A percentile compares a stretch with the other conserved stretches of the same genome.
Evolutionary conservation across 2,797 vertebrate species (phyloP).

Genomic region (Diplodus sargus): DNA sequence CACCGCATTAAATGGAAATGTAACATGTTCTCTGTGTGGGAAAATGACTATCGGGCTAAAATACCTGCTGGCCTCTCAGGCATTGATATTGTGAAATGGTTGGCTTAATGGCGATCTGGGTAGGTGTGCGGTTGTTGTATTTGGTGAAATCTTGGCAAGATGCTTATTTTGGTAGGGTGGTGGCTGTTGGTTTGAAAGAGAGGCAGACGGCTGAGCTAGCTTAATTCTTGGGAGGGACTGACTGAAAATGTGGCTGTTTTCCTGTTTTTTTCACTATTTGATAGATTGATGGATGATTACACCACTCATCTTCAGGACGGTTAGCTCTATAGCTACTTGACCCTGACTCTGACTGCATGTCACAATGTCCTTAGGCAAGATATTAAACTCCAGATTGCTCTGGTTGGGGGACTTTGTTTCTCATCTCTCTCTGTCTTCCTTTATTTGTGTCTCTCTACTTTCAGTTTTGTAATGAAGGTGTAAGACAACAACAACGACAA

Average conservation of each 20-base stretch:
- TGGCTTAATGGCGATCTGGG: background rate
- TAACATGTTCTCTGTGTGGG: constrained; percentile 28
- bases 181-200: background rate
- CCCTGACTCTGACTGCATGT: no score
- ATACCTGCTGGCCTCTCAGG: background rate
- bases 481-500: background rate
- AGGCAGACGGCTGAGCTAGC: background rate
- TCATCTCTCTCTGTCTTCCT: background rate
- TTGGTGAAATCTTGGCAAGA: constrained; percentile 33
- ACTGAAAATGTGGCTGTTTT: constrained; percentile 15
- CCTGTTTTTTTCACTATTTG: constrained; percentile 10
- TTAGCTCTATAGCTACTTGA: background rate
- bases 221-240: constrained; percentile 8
- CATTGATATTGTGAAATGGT: constrained; percentile 8
- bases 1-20: constrained; percentile 49
- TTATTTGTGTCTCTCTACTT: no score
- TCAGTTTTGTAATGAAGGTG: no score
- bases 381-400: no score
- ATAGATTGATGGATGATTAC: background rate
- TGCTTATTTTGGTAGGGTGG: background rate
- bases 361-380: no score
- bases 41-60: constrained; percentile 28
- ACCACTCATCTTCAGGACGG: no score
- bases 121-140: constrained; percentile 15
- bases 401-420: background rate